These are phyloP conservation scores for Oreochromis niloticus DNA, from an alignment of 2,113 vertebrate genomes.

Conservation along the genomic window DNA sequence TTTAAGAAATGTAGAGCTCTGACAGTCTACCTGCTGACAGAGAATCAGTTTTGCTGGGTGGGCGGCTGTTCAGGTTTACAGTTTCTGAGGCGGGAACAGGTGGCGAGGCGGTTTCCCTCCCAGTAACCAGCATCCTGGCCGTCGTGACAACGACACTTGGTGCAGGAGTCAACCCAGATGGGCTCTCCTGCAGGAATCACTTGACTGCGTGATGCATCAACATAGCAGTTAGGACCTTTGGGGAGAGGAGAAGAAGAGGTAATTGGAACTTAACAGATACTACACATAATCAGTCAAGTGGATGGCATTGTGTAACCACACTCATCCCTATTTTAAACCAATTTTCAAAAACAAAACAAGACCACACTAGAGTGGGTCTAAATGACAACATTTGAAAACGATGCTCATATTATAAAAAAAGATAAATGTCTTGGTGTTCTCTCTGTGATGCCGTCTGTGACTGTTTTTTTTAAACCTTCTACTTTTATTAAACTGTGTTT, in stretches of 20 bases:
- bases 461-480: fast-evolving
- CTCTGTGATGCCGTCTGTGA: neutral
- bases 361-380: neutral
- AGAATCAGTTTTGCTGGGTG: conserved; percentile 33
- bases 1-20: neutral
- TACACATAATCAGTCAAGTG: neutral
- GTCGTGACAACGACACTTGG: conserved; percentile 78
- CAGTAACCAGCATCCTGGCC: conserved; percentile 81
- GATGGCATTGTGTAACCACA: neutral
- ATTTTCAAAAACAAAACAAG: neutral
- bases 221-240: conserved; percentile 80
- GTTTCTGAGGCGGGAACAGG: conserved; percentile 71
- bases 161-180: conserved; percentile 78
- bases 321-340: neutral
- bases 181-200: conserved; percentile 76
- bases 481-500: neutral
- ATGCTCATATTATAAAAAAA: neutral
- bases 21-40: neutral
- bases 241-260: neutral
- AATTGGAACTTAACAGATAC: neutral
- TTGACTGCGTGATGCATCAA: conserved; percentile 58
- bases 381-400: neutral
- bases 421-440: neutral
- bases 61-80: conserved; percentile 55
- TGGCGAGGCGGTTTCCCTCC: conserved; percentile 80